phyloP scores from a whole-genome alignment of 2,797 vertebrate species.

The Intellagama lesueurii region DNA sequence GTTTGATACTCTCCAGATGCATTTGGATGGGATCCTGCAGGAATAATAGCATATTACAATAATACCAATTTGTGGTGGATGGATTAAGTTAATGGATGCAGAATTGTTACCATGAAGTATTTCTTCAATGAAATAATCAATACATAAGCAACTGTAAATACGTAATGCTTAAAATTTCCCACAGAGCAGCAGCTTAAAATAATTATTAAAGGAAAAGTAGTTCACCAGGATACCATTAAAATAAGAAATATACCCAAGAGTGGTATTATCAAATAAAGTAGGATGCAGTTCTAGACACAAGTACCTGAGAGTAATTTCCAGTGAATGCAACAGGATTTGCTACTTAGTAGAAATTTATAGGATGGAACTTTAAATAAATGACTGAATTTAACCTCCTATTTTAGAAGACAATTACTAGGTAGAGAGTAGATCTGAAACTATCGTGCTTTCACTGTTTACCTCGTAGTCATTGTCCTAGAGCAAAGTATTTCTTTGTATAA shows the following conservation, averaged over 20 bases:
- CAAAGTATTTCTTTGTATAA: no score
- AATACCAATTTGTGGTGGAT: neutral
- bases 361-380: no score
- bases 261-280: neutral
- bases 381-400: no score
- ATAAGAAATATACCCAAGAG: neutral
- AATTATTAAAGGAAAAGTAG: neutral
- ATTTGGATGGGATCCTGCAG: neutral
- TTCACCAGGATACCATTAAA: neutral
- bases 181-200: neutral
- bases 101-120: neutral
- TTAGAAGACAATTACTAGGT: no score
- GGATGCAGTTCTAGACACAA: neutral
- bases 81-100: neutral
- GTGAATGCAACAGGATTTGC: no score
- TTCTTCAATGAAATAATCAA: neutral
- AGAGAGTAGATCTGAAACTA: no score
- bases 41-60: neutral
- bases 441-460: no score
- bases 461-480: no score
- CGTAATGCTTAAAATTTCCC: neutral
- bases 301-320: no score
- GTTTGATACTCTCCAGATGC: neutral
- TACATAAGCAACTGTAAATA: neutral
- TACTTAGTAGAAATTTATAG: no score